Base-by-base conservation (phyloP, 1,140 invertebrate genomes). In the Trachymyrmex cornetzi region DNA sequence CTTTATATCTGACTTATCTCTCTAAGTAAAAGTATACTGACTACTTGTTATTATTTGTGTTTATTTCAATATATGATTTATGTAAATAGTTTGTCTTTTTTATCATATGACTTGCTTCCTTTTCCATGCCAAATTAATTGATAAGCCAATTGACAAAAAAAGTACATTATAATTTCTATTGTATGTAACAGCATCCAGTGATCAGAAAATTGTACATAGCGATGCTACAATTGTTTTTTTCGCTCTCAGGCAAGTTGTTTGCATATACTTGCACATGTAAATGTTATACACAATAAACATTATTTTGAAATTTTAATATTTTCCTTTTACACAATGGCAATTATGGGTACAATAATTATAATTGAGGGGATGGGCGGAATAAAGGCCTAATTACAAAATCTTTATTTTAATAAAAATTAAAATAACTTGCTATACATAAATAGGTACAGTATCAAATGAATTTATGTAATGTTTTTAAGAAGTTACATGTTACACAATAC, bases 171-270 rank as follows among this genome's bases (percentile, higher is more conserved):
- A 77, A 48, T 67, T 24, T n/a, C 44, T 16, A 44, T 5, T 69
- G 22, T 55, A 53, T 55, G 38, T 66, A 48, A 69, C 64, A 59
- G 16, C 30, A 59, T 44, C 9, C 50, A 81, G 30, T 6, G 6
- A 71, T 81, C 22, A 71, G 11, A 81, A 67, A 44, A 71, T 81
- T 71, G n/a, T 34, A 80, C 9, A 27, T 69, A 81, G 6, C 64
- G 38, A 81, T 14, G 30, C 22, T 44, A 59, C 30, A 38, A 66
- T 38, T 69, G 44, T 69, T 81, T 81, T 16, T 69, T 80, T 80
- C 16, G 1, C 22, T 14, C 4, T 81, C 79, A 81, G 66, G 50
- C 79, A 81, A 81, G 79, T 81, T 16, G 9, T 24, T 71, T 69
- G 30, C 0, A 2, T 59, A 81, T 44, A 69, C 0, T 71, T 71